These are phyloP conservation scores for Struthidea cinerea DNA, from an alignment of 2,113 vertebrate genomes.

Conservation along the genomic window DNA sequence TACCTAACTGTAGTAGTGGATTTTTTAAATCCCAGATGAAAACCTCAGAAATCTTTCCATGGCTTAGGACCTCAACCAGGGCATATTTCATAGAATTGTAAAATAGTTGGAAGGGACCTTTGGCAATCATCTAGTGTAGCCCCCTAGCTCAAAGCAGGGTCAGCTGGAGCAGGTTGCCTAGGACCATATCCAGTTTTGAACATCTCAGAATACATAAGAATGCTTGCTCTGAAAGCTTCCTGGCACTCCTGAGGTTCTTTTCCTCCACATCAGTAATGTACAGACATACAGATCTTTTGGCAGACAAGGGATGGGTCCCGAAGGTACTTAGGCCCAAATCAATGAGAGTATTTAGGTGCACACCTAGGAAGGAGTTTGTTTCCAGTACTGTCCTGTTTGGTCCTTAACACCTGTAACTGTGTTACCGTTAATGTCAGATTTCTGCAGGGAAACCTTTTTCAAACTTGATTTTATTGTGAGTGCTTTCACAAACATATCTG, in stretches of 20 bases:
- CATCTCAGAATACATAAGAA: background rate
- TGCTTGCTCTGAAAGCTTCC: background rate
- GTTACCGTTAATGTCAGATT: background rate
- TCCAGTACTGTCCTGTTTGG: background rate
- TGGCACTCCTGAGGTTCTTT: background rate
- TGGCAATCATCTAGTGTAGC: background rate
- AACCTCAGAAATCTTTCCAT: background rate
- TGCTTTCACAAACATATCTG: background rate
- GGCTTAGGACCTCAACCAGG: background rate
- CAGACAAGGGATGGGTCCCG: background rate
- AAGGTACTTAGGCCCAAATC: background rate
- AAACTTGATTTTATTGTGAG: background rate
- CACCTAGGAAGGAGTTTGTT: background rate
- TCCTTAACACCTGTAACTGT: background rate
- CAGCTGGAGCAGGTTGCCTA: background rate
- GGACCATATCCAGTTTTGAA: background rate
- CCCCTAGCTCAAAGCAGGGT: background rate
- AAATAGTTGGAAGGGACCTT: background rate
- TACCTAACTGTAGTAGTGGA: background rate
- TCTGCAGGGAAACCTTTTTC: background rate
- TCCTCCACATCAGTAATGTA: background rate
- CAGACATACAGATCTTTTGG: background rate
- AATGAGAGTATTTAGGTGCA: background rate
- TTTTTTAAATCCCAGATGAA: background rate
- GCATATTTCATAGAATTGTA: background rate